A percentile compares a stretch with the other conserved stretches of the same genome.
phyloP scores from a whole-genome alignment of 2,113 vertebrate genomes.

The Prochilodus magdalenae region DNA sequence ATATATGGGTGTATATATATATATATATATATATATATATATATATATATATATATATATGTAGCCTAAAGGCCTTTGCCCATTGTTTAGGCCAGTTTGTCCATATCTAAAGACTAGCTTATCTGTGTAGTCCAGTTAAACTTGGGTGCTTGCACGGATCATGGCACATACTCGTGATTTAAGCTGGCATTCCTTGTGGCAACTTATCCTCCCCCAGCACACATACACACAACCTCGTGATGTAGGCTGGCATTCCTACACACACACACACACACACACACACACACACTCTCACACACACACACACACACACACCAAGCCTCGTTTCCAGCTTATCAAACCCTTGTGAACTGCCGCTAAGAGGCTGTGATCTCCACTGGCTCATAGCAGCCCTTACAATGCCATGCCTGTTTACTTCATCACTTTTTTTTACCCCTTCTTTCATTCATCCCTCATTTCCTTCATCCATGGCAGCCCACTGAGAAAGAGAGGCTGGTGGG shows the following conservation, averaged over 20 bases:
- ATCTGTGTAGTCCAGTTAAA: not conserved
- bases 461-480: slow-evolving; percentile 12
- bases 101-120: not conserved
- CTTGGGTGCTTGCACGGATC: not conserved
- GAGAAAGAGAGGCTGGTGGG: not conserved
- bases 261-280: not conserved
- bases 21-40: too few relatives aligned
- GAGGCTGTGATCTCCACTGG: slow-evolving; percentile 19
- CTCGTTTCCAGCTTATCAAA: slow-evolving; percentile 18
- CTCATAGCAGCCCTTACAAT: slow-evolving; percentile 25
- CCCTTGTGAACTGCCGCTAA: slow-evolving; percentile 26
- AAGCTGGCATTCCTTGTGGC: not conserved
- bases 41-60: too few relatives aligned
- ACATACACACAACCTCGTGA: slow-evolving; percentile 11
- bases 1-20: too few relatives aligned
- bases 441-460: slow-evolving; percentile 27
- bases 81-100: too few relatives aligned
- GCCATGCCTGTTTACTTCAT: slow-evolving; percentile 37
- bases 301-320: not conserved
- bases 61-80: too few relatives aligned
- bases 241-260: not conserved
- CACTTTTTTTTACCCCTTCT: not conserved
- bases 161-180: not conserved
- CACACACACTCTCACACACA: slow-evolving; percentile 29
- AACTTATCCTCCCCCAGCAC: slow-evolving; percentile 15